Evolutionary conservation across 1,140 invertebrate genomes (phyloP).

Genomic region (Eumeta japonica): DNA sequence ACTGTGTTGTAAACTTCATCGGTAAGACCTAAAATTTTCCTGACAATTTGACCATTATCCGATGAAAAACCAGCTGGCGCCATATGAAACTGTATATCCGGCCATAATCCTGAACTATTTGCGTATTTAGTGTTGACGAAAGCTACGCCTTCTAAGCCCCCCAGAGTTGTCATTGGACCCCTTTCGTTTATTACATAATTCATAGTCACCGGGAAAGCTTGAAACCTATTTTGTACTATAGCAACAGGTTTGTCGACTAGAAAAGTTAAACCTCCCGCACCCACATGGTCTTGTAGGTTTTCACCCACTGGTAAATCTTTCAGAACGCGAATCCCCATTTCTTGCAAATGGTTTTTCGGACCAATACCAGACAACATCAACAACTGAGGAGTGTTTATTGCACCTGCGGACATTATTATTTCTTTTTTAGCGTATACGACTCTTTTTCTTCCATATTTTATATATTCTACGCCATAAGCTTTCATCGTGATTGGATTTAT

Average conservation of each 20-base stretch:
- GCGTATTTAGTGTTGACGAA: conserved; percentile 83
- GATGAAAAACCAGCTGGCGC: conserved; percentile 82
- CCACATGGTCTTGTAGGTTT: conserved; percentile 81
- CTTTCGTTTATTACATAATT: conserved; percentile 73
- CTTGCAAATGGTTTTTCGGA: conserved; percentile 69
- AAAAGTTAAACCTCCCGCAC: conserved; percentile 78
- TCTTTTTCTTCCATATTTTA: conserved; percentile 66
- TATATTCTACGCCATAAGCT: conserved; percentile 74
- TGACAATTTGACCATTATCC: conserved; percentile 70
- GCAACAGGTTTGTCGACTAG: conserved; percentile 74
- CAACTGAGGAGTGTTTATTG: conserved; percentile 78
- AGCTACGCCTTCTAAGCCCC: conserved; percentile 81
- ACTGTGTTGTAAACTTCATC: conserved; percentile 78
- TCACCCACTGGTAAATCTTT: conserved; percentile 75
- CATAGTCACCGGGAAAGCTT: conserved; percentile 74
- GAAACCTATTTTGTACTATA: conserved; percentile 70
- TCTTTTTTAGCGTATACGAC: conserved; percentile 71
- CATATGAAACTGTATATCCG: conserved; percentile 86
- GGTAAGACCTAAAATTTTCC: conserved; percentile 79
- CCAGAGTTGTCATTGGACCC: conserved; percentile 81
- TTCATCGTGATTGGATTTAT: conserved; percentile 71
- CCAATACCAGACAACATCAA: conserved; percentile 88
- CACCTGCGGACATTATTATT: conserved; percentile 76
- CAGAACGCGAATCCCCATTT: conserved; percentile 69
- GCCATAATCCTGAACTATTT: conserved; percentile 69